A percentile compares a stretch with the other conserved stretches of the same genome.
Conservation (phyloP, 1,140 invertebrate genomes). For the Drosophila pandora region DNA sequence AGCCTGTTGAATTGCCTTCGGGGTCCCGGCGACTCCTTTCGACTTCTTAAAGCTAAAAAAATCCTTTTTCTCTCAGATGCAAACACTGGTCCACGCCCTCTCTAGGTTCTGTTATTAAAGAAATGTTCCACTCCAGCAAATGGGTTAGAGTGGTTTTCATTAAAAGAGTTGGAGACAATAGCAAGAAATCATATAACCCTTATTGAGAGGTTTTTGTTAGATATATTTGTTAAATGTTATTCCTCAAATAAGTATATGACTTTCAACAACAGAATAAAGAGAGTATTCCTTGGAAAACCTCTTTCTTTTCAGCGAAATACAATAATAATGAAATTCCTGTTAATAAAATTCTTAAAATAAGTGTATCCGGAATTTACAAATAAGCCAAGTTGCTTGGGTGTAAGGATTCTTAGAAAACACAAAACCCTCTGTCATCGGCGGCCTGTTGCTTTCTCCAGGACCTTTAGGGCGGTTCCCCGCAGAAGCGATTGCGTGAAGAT, state of each 20-base stretch:
- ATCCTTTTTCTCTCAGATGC: slow-evolving; percentile 5
- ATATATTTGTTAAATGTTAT: no score
- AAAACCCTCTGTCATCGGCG: background rate
- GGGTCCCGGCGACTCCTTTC: background rate
- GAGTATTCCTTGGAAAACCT: no score
- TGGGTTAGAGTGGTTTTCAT: no score
- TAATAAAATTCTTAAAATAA: background rate
- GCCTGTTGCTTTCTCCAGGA: slow-evolving; percentile 2
- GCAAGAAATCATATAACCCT: no score
- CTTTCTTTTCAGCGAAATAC: no score
- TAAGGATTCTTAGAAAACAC: background rate
- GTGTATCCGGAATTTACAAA: background rate
- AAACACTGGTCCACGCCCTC: background rate
- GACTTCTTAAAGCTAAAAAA: slow-evolving; percentile 12
- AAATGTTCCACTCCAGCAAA: no score
- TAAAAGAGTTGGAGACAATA: no score
- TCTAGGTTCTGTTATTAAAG: no score
- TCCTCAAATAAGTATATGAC: no score
- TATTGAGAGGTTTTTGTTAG: no score
- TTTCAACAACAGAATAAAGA: no score
- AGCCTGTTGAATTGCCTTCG: slow-evolving; percentile 39
- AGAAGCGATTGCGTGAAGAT: background rate
- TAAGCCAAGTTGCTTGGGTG: background rate
- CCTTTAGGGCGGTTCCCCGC: background rate
- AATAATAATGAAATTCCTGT: no score